Conservation (phyloP, 1,140 invertebrate genomes). For the Drosophila kurseongensis region DNA sequence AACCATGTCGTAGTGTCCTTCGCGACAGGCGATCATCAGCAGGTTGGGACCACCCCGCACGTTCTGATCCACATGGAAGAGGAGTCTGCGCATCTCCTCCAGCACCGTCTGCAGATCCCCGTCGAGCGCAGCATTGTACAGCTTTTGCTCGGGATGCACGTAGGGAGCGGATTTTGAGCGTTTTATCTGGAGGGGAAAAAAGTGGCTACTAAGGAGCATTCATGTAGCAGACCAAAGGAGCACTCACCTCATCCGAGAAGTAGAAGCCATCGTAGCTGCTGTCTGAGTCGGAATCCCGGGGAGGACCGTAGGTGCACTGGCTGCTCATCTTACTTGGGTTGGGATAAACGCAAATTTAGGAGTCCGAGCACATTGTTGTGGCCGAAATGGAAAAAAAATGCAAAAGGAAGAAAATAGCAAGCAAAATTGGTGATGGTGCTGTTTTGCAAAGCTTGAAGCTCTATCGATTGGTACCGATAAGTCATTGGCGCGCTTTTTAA, state of each 20-base stretch:
- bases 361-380: slow-evolving; percentile 19
- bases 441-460: neutral
- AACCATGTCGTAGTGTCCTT: slow-evolving; percentile 62
- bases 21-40: slow-evolving; percentile 58
- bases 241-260: slow-evolving; percentile 57
- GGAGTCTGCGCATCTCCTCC: slow-evolving; percentile 57
- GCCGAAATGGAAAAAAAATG: slow-evolving; percentile 7
- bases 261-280: slow-evolving; percentile 78
- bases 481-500: slow-evolving; percentile 3
- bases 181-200: slow-evolving; percentile 18
- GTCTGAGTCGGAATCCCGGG: slow-evolving; percentile 65
- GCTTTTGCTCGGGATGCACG: slow-evolving; percentile 40
- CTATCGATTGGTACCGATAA: slow-evolving; percentile 2
- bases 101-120: slow-evolving; percentile 38
- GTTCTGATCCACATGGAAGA: slow-evolving; percentile 33
- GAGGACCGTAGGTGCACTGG: slow-evolving; percentile 48
- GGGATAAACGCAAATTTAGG: slow-evolving; percentile 5
- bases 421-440: neutral
- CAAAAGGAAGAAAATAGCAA: slow-evolving; percentile 5
- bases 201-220: neutral
- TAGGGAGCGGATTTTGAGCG: slow-evolving; percentile 12
- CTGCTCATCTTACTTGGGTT: slow-evolving; percentile 25
- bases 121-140: slow-evolving; percentile 38
- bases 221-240: neutral
- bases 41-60: slow-evolving; percentile 46